Conservation (phyloP, 2,888 invertebrate genomes). For the Rhingia campestris region DNA sequence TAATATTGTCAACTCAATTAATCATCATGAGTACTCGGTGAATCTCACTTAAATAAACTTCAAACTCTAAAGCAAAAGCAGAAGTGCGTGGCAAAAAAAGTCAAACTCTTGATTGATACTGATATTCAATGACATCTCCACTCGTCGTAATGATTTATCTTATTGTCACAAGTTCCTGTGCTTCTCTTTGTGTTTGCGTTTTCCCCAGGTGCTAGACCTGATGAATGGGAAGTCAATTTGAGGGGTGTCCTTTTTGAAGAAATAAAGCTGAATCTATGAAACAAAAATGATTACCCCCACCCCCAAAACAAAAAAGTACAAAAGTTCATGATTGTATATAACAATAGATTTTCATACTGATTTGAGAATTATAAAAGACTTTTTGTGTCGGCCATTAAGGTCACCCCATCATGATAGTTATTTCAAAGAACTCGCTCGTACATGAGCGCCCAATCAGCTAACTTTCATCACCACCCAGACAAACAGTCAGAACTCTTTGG, state of each 20-base stretch:
- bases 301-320: background rate
- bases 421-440: slow-evolving; percentile 28
- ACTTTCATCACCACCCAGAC: slow-evolving; percentile 51
- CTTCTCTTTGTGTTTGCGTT: background rate
- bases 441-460: slow-evolving; percentile 43
- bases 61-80: slow-evolving; percentile 10
- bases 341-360: slow-evolving; percentile 34
- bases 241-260: slow-evolving; percentile 32
- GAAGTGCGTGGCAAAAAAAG: slow-evolving; percentile 12
- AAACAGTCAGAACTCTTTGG: slow-evolving; percentile 46
- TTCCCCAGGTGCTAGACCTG: slow-evolving; percentile 44
- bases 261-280: slow-evolving; percentile 25
- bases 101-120: slow-evolving; percentile 50
- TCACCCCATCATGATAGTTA: background rate
- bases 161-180: slow-evolving; percentile 29
- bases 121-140: slow-evolving; percentile 38
- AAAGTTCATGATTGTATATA: slow-evolving; percentile 36
- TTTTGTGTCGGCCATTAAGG: background rate
- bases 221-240: slow-evolving; percentile 57
- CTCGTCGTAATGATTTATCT: slow-evolving; percentile 19
- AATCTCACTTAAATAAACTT: slow-evolving; percentile 42
- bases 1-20: slow-evolving; percentile 52
- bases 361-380: background rate
- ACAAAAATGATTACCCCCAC: slow-evolving; percentile 31
- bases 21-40: slow-evolving; percentile 39